Percentiles rank a stretch among this genome's conserved stretches.
These are phyloP conservation scores for Probaryconus sp. DNA, from an alignment of 1,140 invertebrate species.

Conservation along the genomic window DNA sequence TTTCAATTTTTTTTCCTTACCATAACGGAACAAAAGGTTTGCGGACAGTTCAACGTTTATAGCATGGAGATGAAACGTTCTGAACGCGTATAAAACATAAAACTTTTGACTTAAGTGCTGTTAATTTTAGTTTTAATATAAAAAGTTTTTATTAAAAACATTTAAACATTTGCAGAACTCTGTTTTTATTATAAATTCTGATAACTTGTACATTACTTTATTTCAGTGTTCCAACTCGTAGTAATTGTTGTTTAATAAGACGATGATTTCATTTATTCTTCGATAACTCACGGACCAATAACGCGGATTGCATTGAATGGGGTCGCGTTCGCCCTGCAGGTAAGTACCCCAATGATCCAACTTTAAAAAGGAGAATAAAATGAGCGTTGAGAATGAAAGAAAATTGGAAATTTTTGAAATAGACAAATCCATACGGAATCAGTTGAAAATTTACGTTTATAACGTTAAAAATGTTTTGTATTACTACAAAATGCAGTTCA, in stretches of 20 bases:
- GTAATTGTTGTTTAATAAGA: too few relatives aligned
- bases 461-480: constrained; percentile 1
- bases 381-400: background rate
- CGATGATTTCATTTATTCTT: background rate
- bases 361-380: background rate
- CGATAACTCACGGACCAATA: background rate
- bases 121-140: too few relatives aligned
- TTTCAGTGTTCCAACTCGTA: too few relatives aligned
- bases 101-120: too few relatives aligned
- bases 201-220: too few relatives aligned
- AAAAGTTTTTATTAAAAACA: too few relatives aligned
- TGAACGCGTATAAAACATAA: too few relatives aligned
- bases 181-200: too few relatives aligned
- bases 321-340: constrained; percentile 1
- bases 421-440: background rate
- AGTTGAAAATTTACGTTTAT: background rate
- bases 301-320: background rate
- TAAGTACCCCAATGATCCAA: constrained; percentile 5
- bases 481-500: background rate
- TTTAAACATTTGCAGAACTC: too few relatives aligned
- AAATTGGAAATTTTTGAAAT: background rate
- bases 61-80: too few relatives aligned
- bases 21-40: too few relatives aligned
- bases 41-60: too few relatives aligned
- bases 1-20: constrained; percentile 26